Evolutionary conservation across 2,113 vertebrate genomes (phyloP), one percentile per base, ranked within the genome.

Genomic region (Athene cunicularia): DNA sequence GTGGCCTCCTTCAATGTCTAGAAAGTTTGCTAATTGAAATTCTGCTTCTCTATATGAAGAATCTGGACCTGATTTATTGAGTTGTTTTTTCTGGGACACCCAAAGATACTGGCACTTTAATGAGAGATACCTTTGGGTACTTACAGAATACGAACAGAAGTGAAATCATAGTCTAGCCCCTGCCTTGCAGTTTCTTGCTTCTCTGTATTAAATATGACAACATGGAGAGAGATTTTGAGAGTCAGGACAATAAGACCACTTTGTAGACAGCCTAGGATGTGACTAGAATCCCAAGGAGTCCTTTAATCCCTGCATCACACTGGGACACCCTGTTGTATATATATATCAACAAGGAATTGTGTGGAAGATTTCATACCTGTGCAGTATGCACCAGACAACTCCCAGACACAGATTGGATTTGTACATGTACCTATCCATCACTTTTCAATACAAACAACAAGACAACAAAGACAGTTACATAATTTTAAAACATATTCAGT

Each of bases 381-480:
- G 50, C 49, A 88, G 9, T 11, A 49, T 4, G n/a, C 32, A 50
- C 49, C 32, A 68, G 63, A 73, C 27, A 92, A 39, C 49, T 92
- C 75, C 39, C 49, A 93, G 79, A 35, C 47, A 90, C 26, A 70
- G 60, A 86, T 59, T 52, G 84, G 72, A 81, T 68, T 86, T 83
- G 33, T 67, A 47, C 27, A 7, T 7, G 27, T 27, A 93, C 33
- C 37, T 55, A 77, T 68, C 68, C 35, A 81, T 77, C 68, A 91
- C 30, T 88, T 96, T 92, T 75, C 56, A 95, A 71, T 23, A 81
- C 45, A 82, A 93, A 80, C 39, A 95, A 77, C 5, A 92, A 71
- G 30, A 43, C 23, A 88, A 43, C 10, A 84, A 71, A 84, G 68
- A 71, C 39, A 56, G 43, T 49, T 49, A 47, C 14, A 32, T 64